Evolutionary conservation across 2,797 vertebrate genomes (phyloP).

Genomic region (Myiotriccus ornatus): DNA sequence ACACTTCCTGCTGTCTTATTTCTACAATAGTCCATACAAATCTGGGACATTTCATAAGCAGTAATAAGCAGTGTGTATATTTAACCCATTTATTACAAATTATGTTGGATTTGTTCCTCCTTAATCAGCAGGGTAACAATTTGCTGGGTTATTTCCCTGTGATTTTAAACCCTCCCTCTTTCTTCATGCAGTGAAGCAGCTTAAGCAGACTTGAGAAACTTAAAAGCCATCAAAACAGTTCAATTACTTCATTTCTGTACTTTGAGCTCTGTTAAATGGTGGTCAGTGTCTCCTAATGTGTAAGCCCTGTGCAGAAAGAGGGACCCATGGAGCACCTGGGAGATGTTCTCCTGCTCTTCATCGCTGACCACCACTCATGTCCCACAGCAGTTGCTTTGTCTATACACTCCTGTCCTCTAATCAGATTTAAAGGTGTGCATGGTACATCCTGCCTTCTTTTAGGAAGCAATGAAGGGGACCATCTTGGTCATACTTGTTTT

Average conservation of each 20-base stretch:
- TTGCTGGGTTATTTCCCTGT: neutral
- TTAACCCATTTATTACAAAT: neutral
- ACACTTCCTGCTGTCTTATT: neutral
- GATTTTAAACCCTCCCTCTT: neutral
- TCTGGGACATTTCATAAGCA: neutral
- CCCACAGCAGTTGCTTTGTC: neutral
- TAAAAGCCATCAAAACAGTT: neutral
- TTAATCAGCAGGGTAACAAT: neutral
- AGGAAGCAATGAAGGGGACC: neutral
- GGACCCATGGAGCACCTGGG: rapidly evolving
- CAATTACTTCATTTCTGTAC: neutral
- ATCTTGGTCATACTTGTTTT: neutral
- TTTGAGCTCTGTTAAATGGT: neutral
- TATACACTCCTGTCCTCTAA: rapidly evolving
- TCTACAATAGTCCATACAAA: neutral
- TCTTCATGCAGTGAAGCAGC: neutral
- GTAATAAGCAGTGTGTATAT: neutral
- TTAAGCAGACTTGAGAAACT: neutral
- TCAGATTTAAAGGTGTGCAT: neutral
- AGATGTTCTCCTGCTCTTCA: neutral
- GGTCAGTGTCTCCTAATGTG: neutral
- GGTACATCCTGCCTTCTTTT: neutral
- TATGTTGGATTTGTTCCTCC: neutral
- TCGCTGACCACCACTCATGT: neutral
- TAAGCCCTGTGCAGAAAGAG: neutral